phyloP scores from a whole-genome alignment of 2,888 invertebrate species.

The Andrena camellia region DNA sequence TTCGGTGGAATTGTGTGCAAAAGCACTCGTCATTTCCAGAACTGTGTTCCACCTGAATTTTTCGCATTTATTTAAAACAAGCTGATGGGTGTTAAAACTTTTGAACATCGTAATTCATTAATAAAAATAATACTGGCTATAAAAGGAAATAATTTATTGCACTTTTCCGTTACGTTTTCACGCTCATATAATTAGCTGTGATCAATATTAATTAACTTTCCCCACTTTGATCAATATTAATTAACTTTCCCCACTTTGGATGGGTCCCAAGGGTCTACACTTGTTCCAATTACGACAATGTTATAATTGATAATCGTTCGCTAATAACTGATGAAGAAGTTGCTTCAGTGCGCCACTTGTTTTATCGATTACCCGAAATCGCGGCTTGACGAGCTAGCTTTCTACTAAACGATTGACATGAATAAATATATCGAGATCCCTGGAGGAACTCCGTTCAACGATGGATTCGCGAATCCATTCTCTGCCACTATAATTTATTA shows the following conservation, averaged over 20 bases:
- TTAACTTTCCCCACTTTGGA: neutral
- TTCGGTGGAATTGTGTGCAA: neutral
- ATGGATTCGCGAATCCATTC: neutral
- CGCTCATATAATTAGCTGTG: neutral
- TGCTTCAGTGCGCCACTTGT: neutral
- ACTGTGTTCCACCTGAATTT: neutral
- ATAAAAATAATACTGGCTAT: neutral
- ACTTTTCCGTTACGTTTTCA: neutral
- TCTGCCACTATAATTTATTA: constrained; percentile 1
- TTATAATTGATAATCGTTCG: constrained; percentile 10
- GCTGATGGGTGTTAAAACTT: neutral
- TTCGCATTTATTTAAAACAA: neutral
- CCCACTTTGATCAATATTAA: constrained; percentile 16
- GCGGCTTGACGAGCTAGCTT: neutral
- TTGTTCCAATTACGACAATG: neutral
- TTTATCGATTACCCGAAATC: neutral
- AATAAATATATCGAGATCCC: neutral
- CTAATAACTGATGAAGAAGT: neutral
- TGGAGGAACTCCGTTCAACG: neutral
- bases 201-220: constrained; percentile 26
- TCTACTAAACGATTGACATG: neutral
- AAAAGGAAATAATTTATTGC: neutral
- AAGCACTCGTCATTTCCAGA: neutral
- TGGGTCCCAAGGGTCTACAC: neutral
- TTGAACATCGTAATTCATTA: neutral